Percentiles rank a stretch among this genome's conserved stretches.
These are phyloP conservation scores for Spialia ferax DNA, from an alignment of 2,888 invertebrate species.

Conservation along the genomic window DNA sequence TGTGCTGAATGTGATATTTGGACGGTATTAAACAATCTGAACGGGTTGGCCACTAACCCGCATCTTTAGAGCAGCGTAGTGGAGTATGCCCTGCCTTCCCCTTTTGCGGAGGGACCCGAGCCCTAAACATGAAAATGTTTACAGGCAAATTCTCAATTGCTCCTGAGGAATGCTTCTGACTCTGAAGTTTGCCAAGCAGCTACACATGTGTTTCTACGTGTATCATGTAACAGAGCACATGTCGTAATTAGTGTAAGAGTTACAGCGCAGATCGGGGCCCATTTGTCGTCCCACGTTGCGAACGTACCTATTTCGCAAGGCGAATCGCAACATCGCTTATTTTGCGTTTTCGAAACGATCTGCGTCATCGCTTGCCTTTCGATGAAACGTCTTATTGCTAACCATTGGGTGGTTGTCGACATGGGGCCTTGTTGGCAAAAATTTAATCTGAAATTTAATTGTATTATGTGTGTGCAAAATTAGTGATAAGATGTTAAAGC, in stretches of 20 bases:
- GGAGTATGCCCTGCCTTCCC: too few species aligned
- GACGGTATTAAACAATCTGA: too few species aligned
- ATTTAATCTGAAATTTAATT: neutral
- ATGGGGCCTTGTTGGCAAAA: neutral
- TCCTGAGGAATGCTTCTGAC: neutral
- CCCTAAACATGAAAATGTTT: too few species aligned
- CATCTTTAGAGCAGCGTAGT: too few species aligned
- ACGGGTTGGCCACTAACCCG: too few species aligned
- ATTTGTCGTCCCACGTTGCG: slow-evolving; percentile 83
- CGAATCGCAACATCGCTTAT: slow-evolving; percentile 83
- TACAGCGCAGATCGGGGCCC: slow-evolving; percentile 74
- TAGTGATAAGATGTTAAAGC: too few species aligned
- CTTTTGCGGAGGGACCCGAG: too few species aligned
- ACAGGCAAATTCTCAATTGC: too few species aligned
- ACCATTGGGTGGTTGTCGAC: neutral
- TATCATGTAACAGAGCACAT: slow-evolving; percentile 30
- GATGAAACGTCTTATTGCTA: slow-evolving; percentile 29
- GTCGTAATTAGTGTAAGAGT: slow-evolving; percentile 49
- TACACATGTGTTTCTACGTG: neutral
- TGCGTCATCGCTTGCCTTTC: slow-evolving; percentile 72
- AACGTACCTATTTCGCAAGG: slow-evolving; percentile 79
- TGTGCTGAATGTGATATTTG: too few species aligned
- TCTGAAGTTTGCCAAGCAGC: too few species aligned
- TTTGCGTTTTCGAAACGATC: slow-evolving; percentile 84
- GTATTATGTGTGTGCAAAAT: neutral